Percentiles rank a stretch among this genome's conserved stretches.
These are phyloP conservation scores for Pseudorectes ferrugineus DNA, from an alignment of 2,113 vertebrate species.

Conservation along the genomic window DNA sequence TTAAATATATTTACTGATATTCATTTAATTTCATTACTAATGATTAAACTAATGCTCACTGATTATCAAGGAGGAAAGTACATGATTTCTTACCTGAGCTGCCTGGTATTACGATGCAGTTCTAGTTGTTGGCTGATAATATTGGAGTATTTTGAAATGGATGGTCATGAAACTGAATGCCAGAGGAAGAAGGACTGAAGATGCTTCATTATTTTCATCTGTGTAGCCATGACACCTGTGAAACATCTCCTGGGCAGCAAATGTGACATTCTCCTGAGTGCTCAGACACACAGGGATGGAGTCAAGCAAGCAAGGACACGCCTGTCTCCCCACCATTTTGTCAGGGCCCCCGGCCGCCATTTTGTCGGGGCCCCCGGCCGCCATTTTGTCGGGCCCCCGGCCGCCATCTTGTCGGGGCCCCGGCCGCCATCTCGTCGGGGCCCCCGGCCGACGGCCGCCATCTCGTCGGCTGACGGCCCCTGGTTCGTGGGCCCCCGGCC, in stretches of 20 bases:
- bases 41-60: background rate
- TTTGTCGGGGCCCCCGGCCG: no score
- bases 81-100: background rate
- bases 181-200: background rate
- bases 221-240: background rate
- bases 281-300: background rate
- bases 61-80: background rate
- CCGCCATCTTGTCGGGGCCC: background rate
- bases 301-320: accelerated
- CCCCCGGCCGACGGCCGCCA: no score
- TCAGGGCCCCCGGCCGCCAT: background rate
- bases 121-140: background rate
- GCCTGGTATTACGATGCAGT: background rate
- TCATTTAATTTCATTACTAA: background rate
- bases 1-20: background rate
- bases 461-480: no score
- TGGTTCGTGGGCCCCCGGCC: no score
- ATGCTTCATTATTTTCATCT: no score
- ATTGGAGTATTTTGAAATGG: background rate
- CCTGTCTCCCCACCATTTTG: no score
- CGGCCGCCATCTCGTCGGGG: no score
- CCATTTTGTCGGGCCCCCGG: no score
- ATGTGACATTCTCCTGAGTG: accelerated
- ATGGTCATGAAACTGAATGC: no score
- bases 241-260: background rate